A percentile compares a stretch with the other conserved stretches of the same genome.
Conservation (phyloP, 2,113 vertebrate genomes). For the Nyctibius bracteatus region DNA sequence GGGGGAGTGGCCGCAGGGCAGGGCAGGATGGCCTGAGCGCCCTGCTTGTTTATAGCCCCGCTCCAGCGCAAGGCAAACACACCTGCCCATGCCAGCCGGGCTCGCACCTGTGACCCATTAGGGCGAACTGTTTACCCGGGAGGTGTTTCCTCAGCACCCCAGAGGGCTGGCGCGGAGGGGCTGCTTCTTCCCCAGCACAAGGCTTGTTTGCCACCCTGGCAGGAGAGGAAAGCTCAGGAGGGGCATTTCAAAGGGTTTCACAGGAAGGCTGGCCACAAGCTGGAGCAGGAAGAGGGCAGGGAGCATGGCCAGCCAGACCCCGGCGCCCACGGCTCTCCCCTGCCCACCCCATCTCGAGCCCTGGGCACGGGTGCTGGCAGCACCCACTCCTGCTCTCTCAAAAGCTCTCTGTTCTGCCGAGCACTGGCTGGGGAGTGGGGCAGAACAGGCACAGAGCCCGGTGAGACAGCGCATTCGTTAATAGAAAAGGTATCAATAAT, state of each 20-base stretch:
- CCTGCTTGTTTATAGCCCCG: constrained; percentile 48
- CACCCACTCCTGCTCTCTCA: accelerated
- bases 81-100: not conserved
- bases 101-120: constrained; percentile 7
- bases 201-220: not conserved
- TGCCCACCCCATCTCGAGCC: not conserved
- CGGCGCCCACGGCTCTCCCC: not conserved
- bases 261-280: not conserved
- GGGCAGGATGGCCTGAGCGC: constrained; percentile 22
- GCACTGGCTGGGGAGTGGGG: accelerated
- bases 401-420: not conserved
- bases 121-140: not conserved
- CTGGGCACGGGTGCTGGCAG: not conserved
- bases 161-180: not conserved
- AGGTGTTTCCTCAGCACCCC: not conserved
- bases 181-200: not conserved
- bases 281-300: not conserved
- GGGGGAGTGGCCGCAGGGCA: not conserved
- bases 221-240: not conserved
- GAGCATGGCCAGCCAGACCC: not conserved
- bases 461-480: not conserved
- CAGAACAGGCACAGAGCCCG: not conserved
- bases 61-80: constrained; percentile 11
- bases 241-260: not conserved
- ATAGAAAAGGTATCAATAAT: constrained; percentile 52